Percentiles rank a stretch among this genome's conserved stretches.
Conservation (phyloP, 2,888 invertebrate genomes). For the Sicus ferrugineus region DNA sequence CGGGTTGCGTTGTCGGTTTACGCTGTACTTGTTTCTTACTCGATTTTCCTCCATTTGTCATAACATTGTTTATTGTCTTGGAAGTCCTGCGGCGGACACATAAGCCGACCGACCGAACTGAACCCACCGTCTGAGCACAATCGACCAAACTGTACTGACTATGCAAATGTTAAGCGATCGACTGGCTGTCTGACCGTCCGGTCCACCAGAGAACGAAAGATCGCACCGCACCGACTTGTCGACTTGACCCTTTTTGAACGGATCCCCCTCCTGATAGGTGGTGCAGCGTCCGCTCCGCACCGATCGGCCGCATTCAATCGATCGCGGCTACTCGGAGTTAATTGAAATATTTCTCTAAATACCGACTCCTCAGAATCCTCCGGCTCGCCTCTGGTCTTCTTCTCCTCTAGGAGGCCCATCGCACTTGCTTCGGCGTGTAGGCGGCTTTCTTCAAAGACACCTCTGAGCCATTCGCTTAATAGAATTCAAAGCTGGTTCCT, state of each 20-base stretch:
- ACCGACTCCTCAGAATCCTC: conserved; percentile 25
- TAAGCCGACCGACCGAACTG: conserved; percentile 4
- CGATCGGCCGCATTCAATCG: conserved; percentile 21
- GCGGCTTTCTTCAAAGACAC: conserved; percentile 54
- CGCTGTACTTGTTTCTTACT: conserved; percentile 45
- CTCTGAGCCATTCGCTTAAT: conserved; percentile 57
- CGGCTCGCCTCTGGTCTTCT: background rate
- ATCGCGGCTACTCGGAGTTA: conserved; percentile 48
- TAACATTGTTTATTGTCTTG: conserved; percentile 61
- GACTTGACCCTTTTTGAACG: background rate
- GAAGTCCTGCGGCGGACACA: conserved; percentile 44
- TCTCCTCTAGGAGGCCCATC: background rate
- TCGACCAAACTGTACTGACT: background rate
- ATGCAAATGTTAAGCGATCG: too few species aligned
- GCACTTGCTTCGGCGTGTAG: conserved; percentile 27
- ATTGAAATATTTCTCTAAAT: conserved; percentile 59
- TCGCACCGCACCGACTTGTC: conserved; percentile 31
- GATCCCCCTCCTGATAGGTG: conserved; percentile 43
- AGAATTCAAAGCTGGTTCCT: conserved; percentile 62
- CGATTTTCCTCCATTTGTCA: conserved; percentile 63
- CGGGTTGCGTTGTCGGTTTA: conserved; percentile 53
- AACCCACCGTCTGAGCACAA: background rate
- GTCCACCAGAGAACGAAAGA: conserved; percentile 40
- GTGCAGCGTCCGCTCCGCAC: conserved; percentile 11
- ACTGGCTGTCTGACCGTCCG: background rate